phyloP scores from a whole-genome alignment of 2,797 vertebrate genomes.

The Harpagifer antarcticus region DNA sequence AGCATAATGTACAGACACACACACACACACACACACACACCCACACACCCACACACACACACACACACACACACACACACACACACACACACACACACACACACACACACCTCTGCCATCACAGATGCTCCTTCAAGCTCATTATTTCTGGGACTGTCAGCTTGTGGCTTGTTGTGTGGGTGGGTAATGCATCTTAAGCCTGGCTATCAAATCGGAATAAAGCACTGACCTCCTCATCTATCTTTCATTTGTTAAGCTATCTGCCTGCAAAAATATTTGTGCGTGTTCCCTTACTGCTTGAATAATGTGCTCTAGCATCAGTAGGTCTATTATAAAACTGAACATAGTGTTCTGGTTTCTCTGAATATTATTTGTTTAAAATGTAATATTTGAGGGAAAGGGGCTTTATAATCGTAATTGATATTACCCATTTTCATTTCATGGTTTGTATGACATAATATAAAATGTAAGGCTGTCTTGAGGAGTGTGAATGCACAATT shows the following conservation, averaged over 20 bases:
- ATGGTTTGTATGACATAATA: conserved; percentile 24
- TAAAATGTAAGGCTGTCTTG: conserved; percentile 2
- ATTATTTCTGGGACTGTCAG: conserved; percentile 71
- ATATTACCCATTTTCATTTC: conserved; percentile 32
- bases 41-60: conserved; percentile 5
- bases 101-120: conserved; percentile 55
- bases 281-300: conserved; percentile 61
- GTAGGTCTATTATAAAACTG: conserved; percentile 47
- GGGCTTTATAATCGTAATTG: conserved; percentile 31
- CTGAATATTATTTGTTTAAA: conserved; percentile 27
- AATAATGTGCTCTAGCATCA: conserved; percentile 57
- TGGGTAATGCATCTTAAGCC: conserved; percentile 79
- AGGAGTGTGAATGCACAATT: conserved; percentile 8
- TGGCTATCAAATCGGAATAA: conserved; percentile 83
- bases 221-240: conserved; percentile 78
- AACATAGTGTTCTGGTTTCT: conserved; percentile 30
- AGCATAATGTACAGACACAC: conserved; percentile 27
- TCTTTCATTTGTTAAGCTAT: conserved; percentile 80
- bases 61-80: conserved; percentile 3
- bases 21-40: conserved; percentile 29
- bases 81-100: conserved; percentile 14
- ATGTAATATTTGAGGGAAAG: conserved; percentile 25
- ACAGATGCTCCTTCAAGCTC: conserved; percentile 75
- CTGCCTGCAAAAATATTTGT: conserved; percentile 71
- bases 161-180: conserved; percentile 66